A percentile compares a stretch with the other conserved stretches of the same genome.
Evolutionary conservation across 2,888 invertebrate genomes (phyloP).

Genomic region (Ligdia adustata): DNA sequence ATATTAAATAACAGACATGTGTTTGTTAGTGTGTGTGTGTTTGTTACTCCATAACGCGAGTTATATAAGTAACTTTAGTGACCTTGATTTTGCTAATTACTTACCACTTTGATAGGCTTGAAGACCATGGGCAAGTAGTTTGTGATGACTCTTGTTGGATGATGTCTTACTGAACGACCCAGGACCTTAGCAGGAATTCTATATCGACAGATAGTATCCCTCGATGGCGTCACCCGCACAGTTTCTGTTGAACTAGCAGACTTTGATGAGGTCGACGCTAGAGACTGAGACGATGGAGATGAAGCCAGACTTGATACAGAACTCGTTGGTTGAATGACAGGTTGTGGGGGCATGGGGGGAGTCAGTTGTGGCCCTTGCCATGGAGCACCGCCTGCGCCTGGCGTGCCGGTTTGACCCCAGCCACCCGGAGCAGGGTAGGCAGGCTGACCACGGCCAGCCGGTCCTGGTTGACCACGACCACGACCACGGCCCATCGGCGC

Average conservation of each 20-base stretch:
- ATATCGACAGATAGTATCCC: conserved; percentile 40
- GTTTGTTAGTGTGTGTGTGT: too few relatives aligned
- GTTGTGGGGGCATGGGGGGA: not conserved
- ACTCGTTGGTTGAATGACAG: not conserved
- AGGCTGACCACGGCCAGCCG: not conserved
- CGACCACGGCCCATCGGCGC: not conserved
- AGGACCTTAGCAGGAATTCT: conserved; percentile 70
- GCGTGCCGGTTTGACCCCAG: not conserved
- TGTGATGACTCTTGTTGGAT: conserved; percentile 71
- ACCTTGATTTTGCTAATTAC: conserved; percentile 38
- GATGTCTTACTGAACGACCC: conserved; percentile 44
- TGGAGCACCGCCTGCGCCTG: not conserved
- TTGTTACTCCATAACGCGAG: not conserved
- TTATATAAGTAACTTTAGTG: too few relatives aligned
- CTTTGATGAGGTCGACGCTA: too few relatives aligned
- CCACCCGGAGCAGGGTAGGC: too few relatives aligned
- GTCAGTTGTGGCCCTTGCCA: not conserved
- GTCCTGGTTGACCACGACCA: not conserved
- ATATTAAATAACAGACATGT: too few relatives aligned
- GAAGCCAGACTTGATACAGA: not conserved
- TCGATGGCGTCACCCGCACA: conserved; percentile 1
- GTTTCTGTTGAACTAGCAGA: too few relatives aligned
- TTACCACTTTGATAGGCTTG: conserved; percentile 70
- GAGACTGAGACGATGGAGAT: not conserved
- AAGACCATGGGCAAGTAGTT: conserved; percentile 87